These are phyloP conservation scores for Odontomyia ornata DNA, from an alignment of 2,888 invertebrate species.

Conservation along the genomic window DNA sequence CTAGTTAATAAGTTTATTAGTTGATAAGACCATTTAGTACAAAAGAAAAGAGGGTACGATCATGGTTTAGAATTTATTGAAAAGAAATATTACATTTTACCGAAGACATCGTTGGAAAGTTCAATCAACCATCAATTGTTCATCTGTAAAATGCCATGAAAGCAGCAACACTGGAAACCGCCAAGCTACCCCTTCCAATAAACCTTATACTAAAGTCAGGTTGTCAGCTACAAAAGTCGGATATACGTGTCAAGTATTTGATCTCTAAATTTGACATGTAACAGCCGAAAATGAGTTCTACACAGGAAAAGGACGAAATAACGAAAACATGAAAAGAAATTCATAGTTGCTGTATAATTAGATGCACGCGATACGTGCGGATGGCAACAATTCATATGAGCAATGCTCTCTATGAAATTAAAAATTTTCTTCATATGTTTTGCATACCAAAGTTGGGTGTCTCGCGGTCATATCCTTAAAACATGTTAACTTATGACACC, in stretches of 20 bases:
- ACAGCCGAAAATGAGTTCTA: background rate
- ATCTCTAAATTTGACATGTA: conserved; percentile 42
- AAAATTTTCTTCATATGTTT: background rate
- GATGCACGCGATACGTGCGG: conserved; percentile 16
- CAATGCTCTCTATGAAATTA: conserved; percentile 5
- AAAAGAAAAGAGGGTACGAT: no score
- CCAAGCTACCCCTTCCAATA: background rate
- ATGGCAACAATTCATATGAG: no score
- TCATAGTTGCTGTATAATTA: conserved; percentile 2
- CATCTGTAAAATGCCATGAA: background rate
- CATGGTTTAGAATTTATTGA: no score
- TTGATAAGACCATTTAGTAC: no score
- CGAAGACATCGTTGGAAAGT: no score
- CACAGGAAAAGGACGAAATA: background rate
- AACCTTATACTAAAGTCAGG: background rate
- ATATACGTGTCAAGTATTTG: conserved; percentile 47
- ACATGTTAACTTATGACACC: background rate
- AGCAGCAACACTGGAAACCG: background rate
- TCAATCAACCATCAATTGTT: no score
- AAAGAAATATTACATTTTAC: no score
- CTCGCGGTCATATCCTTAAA: background rate
- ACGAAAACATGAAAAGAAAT: conserved; percentile 21
- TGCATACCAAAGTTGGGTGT: background rate
- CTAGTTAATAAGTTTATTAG: no score
- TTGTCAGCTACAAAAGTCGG: conserved; percentile 44